A percentile compares a stretch with the other conserved stretches of the same genome.
These are phyloP conservation scores for Butorides virescens DNA, from an alignment of 2,113 vertebrate species.

Conservation along the genomic window DNA sequence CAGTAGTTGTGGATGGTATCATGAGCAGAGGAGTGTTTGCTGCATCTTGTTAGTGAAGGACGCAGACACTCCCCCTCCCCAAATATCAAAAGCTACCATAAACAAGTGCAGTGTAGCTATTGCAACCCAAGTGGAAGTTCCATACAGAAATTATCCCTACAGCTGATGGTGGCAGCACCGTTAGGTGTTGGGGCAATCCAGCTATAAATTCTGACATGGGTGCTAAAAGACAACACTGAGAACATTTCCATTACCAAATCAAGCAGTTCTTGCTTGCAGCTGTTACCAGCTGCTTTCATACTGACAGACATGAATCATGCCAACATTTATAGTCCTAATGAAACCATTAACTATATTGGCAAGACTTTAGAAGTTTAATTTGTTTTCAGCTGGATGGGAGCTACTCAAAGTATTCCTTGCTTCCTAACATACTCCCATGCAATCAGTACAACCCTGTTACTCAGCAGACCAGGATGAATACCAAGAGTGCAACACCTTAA, in stretches of 20 bases:
- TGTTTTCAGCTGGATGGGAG: conserved; percentile 39
- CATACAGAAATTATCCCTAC: not conserved
- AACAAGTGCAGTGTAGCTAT: not conserved
- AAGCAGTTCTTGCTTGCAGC: conserved; percentile 33
- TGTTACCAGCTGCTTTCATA: conserved; percentile 51
- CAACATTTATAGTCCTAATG: conserved; percentile 23
- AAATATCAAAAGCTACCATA: not conserved
- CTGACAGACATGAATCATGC: conserved; percentile 23
- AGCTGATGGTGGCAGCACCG: not conserved
- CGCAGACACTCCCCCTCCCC: not conserved
- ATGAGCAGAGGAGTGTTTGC: not conserved
- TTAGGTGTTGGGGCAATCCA: not conserved
- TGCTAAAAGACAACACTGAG: not conserved
- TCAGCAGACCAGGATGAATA: not conserved
- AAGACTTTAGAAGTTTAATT: conserved; percentile 42
- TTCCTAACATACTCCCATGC: not conserved
- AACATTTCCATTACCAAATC: conserved; percentile 30
- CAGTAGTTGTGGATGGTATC: not conserved
- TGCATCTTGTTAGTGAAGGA: not conserved
- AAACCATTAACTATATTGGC: conserved; percentile 54
- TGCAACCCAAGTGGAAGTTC: not conserved
- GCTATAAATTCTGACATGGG: not conserved
- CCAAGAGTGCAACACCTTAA: not conserved
- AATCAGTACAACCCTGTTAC: not conserved
- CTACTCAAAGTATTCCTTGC: conserved; percentile 7